Evolutionary conservation across 92 coral and sea anemone species (phyloP).

Genomic region (Isaurus tuberculatus): DNA sequence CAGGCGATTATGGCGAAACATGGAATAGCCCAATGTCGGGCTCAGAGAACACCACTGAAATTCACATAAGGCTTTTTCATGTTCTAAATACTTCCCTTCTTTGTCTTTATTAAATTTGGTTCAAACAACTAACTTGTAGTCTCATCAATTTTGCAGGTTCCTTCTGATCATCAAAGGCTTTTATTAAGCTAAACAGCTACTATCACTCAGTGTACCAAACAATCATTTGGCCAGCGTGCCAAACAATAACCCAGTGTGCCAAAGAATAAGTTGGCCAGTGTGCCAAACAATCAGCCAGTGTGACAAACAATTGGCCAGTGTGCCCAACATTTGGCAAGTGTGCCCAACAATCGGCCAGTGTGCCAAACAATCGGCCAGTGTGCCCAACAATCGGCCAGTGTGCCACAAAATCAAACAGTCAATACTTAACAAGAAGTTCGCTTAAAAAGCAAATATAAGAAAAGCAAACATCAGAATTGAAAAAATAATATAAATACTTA

Average conservation of each 20-base stretch:
- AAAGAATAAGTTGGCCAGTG: constrained; percentile 8
- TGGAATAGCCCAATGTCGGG: constrained; percentile 1
- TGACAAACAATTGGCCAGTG: neutral
- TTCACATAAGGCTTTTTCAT: neutral
- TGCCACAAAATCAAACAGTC: neutral
- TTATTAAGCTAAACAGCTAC: neutral
- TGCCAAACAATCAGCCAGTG: neutral
- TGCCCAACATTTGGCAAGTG: neutral
- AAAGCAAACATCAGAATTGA: too few relatives aligned
- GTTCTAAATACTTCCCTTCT: neutral
- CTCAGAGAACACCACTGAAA: constrained; percentile 5
- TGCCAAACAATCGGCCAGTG: neutral
- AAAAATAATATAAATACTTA: too few relatives aligned
- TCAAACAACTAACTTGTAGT: constrained; percentile 6
- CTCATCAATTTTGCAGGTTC: constrained; percentile 4
- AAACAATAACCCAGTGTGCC: neutral
- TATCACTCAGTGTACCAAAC: neutral
- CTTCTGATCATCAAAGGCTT: neutral
- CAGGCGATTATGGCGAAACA: constrained; percentile 1
- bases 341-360: neutral
- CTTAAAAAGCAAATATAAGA: too few relatives aligned
- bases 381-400: neutral
- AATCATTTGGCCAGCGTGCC: constrained; percentile 1
- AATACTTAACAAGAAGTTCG: too few relatives aligned
- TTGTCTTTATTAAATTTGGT: neutral